Evolutionary conservation across 2,113 vertebrate genomes (phyloP), one percentile per base, ranked within the genome.

Genomic region (Ailuropoda melanoleuca): DNA sequence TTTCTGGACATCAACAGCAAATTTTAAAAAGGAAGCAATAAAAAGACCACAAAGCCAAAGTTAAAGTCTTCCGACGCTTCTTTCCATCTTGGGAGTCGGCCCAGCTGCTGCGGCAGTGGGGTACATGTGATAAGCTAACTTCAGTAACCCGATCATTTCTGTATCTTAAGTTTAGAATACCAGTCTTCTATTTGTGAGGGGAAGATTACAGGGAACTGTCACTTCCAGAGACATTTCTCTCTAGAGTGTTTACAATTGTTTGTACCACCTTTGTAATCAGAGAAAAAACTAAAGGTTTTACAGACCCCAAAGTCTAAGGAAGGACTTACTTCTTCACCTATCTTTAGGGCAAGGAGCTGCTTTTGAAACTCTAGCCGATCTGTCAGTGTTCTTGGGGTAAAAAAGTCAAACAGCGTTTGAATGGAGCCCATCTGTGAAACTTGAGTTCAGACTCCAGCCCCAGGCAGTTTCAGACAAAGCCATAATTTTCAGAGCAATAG

Each of bases 11-110:
- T 70, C 97, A 93, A 68, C 0, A 90, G 78, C 26, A 31, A 75
- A 7, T 1, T 92, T 39, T 17, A 39, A 89, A 95, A 98, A 98
- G 8, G 93, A 97, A 98, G 95, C 85, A 93, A 97, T 88, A n/a
- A 90, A 94, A 96, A 91, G 46, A 88, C 24, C 83, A 95, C 29
- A 80, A 53, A 97, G 53, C 37, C 90, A 60, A 46, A 83, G 86
- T 88, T 82, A 66, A 93, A 88, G 77, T 37, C 48, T 39, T 68
- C 56, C 15, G 24, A 53, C 14, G 7, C 56, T 85, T 26, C 78
- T 88, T 68, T 29, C 37, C 39, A 43, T 21, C 66, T 48, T 50
- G 11, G 58, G 58, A 62, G 48, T 74, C 58, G 24, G 34, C 12
- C 11, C 34, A 64, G 83, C 15, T 23, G 6, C 60, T 3, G 84